Percentiles rank a stretch among this genome's conserved stretches.
Conservation (phyloP, 2,888 invertebrate genomes). For the Stenurella melanura region DNA sequence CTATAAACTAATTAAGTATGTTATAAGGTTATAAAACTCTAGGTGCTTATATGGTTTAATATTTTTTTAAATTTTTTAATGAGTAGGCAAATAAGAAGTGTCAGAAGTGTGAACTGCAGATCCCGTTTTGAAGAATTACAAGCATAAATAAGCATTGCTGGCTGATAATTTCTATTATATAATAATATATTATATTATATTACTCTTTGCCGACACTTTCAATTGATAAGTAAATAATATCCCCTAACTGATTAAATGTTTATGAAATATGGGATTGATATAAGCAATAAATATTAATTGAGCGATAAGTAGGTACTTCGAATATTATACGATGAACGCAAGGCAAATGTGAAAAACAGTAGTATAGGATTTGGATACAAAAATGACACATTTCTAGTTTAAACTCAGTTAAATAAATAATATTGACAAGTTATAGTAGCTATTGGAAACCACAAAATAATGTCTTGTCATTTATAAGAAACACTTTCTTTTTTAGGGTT, state of each 20-base stretch:
- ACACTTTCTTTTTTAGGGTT: too few relatives aligned
- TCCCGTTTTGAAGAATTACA: too few relatives aligned
- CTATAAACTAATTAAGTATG: conserved; percentile 59
- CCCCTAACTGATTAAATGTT: conserved; percentile 29
- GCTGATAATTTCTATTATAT: not conserved
- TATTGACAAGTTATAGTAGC: too few relatives aligned
- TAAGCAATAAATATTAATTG: conserved; percentile 24
- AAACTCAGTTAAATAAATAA: too few relatives aligned
- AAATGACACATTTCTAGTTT: too few relatives aligned
- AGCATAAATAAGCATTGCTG: not conserved
- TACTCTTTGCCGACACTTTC: conserved; percentile 12
- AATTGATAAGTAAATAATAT: conserved; percentile 36
- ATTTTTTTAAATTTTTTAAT: conserved; percentile 22
- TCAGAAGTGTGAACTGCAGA: too few relatives aligned
- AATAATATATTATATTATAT: conserved; percentile 7
- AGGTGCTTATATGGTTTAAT: conserved; percentile 24
- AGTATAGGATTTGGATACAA: too few relatives aligned
- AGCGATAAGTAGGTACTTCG: conserved; percentile 25
- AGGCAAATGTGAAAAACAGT: too few relatives aligned
- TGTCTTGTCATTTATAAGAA: too few relatives aligned
- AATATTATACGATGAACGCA: too few relatives aligned
- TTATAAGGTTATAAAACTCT: conserved; percentile 18
- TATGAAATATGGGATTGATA: conserved; percentile 35
- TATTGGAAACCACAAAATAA: too few relatives aligned
- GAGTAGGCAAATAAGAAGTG: not conserved